These are phyloP conservation scores for Stictocephala bisonia DNA, from an alignment of 2,888 invertebrate species.

Conservation along the genomic window DNA sequence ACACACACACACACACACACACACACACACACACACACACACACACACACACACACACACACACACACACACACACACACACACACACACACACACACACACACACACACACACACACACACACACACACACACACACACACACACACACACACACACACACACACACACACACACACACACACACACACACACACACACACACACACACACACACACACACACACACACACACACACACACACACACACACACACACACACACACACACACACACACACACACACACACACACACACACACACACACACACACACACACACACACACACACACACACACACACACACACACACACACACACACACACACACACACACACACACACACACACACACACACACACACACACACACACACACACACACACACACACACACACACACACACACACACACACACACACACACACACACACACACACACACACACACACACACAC, in stretches of 20 bases:
- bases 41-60: neutral
- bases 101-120: neutral
- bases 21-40: neutral
- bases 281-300: neutral
- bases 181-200: neutral
- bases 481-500: conserved; percentile 10
- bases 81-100: neutral
- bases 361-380: neutral
- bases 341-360: conserved; percentile 10
- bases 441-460: neutral
- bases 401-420: neutral
- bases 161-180: neutral
- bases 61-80: neutral
- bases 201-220: neutral
- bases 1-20: neutral
- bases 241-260: neutral
- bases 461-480: conserved; percentile 9
- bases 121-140: neutral
- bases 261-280: neutral
- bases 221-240: neutral
- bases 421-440: neutral
- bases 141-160: neutral
- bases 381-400: conserved; percentile 1
- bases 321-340: neutral
- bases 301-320: neutral